Conservation (phyloP, 2,797 vertebrate genomes). For the Hozukius guyotensis region DNA sequence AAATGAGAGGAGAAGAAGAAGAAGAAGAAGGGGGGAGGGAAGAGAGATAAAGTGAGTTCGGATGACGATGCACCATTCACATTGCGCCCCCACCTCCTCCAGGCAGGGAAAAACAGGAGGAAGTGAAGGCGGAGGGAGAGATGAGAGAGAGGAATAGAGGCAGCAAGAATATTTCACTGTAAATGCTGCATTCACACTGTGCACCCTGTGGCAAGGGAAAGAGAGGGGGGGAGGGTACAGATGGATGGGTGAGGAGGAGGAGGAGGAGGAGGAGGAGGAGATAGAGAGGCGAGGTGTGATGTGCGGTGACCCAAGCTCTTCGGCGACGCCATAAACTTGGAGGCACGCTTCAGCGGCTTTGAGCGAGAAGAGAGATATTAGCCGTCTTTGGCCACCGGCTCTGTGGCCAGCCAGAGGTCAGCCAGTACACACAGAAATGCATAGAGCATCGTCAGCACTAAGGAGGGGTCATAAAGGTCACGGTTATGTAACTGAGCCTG, state of each 20-base stretch:
- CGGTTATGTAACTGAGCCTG: slow-evolving; percentile 22
- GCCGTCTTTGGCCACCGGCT: slow-evolving; percentile 32
- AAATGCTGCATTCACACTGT: slow-evolving; percentile 35
- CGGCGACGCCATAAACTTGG: slow-evolving; percentile 46
- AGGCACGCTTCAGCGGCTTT: slow-evolving; percentile 44
- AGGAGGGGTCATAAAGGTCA: slow-evolving; percentile 6
- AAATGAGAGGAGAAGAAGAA: slow-evolving; percentile 11
- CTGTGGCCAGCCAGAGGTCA: slow-evolving; percentile 49
- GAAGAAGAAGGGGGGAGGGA: background rate
- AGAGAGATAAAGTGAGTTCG: background rate
- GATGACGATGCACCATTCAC: slow-evolving; percentile 27
- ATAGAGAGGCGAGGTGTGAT: slow-evolving; percentile 65
- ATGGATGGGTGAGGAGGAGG: slow-evolving; percentile 33
- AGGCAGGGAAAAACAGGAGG: slow-evolving; percentile 26
- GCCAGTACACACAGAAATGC: background rate
- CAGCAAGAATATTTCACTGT: slow-evolving; percentile 23
- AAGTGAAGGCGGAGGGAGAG: slow-evolving; percentile 21
- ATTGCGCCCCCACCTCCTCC: background rate
- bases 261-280: slow-evolving; percentile 42
- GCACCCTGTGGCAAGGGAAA: slow-evolving; percentile 8
- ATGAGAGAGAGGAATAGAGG: slow-evolving; percentile 4
- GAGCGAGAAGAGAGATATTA: slow-evolving; percentile 24
- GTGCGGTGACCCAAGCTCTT: slow-evolving; percentile 67
- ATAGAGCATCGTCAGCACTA: slow-evolving; percentile 1
- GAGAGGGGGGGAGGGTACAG: background rate